Conservation (phyloP, 2,113 vertebrate genomes). For the Donacobius atricapilla region DNA sequence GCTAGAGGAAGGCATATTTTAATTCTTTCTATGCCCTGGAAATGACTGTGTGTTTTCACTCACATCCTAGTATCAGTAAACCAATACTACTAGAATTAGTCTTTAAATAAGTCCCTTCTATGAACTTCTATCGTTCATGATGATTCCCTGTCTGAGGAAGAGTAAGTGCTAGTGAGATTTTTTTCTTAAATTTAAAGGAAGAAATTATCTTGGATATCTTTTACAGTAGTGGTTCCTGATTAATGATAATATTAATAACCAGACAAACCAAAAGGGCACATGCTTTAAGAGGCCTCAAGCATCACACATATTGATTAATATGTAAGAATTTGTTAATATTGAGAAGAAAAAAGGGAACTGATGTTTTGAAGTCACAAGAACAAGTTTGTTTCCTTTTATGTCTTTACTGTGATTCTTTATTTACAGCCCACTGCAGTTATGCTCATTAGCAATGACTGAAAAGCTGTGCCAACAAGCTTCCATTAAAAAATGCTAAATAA, state of each 20-base stretch:
- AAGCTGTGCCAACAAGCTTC: background rate
- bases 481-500: background rate
- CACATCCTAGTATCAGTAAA: background rate
- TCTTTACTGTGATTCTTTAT: background rate
- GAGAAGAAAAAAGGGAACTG: background rate
- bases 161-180: background rate
- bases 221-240: background rate
- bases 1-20: background rate
- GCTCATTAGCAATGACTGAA: background rate
- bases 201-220: background rate
- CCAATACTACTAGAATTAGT: background rate
- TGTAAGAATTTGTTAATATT: accelerated
- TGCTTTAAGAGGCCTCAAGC: background rate
- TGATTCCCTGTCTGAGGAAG: background rate
- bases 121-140: background rate
- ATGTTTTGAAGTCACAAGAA: background rate
- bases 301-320: background rate
- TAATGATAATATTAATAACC: background rate
- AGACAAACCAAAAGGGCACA: background rate
- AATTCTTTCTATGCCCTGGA: background rate
- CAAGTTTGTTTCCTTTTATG: background rate
- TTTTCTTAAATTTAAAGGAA: background rate
- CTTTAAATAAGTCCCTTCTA: background rate
- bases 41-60: background rate
- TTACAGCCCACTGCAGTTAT: background rate